A percentile compares a stretch with the other conserved stretches of the same genome.
Conservation (phyloP, 2,113 vertebrate genomes). For the Cyanocitta stelleri region DNA sequence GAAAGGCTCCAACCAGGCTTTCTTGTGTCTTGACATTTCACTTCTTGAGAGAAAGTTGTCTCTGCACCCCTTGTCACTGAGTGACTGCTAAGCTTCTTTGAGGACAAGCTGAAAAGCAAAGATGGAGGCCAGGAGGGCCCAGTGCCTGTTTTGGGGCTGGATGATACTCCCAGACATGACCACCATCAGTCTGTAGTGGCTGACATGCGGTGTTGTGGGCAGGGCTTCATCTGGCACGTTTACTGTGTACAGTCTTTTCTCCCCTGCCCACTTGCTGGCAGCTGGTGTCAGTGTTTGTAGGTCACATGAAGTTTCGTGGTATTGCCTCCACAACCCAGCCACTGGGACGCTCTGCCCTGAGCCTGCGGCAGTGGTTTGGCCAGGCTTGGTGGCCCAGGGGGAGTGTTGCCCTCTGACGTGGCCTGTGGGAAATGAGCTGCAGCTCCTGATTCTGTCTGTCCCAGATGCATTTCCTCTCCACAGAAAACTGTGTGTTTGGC, state of each 20-base stretch:
- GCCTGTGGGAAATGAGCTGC: background rate
- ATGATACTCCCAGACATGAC: accelerated
- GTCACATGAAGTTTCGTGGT: background rate
- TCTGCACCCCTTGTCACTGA: background rate
- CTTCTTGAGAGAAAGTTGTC: background rate
- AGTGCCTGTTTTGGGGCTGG: background rate
- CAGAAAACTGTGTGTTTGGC: background rate
- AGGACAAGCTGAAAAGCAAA: background rate
- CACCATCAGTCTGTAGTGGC: accelerated
- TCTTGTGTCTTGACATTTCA: background rate
- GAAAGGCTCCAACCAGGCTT: constrained; percentile 10
- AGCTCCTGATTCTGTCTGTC: background rate
- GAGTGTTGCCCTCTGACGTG: background rate
- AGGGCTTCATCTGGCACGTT: accelerated
- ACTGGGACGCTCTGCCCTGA: background rate
- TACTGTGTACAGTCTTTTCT: background rate
- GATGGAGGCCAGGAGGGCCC: background rate
- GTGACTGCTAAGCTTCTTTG: background rate
- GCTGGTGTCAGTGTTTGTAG: background rate
- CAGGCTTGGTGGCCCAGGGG: background rate
- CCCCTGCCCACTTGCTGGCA: background rate
- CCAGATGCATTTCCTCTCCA: background rate
- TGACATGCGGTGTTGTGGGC: accelerated
- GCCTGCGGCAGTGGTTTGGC: background rate
- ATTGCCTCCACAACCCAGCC: too few species aligned